Evolutionary conservation across 2,888 invertebrate genomes (phyloP), one percentile per base, ranked within the genome.

Genomic region (Polylopha cassiicola): DNA sequence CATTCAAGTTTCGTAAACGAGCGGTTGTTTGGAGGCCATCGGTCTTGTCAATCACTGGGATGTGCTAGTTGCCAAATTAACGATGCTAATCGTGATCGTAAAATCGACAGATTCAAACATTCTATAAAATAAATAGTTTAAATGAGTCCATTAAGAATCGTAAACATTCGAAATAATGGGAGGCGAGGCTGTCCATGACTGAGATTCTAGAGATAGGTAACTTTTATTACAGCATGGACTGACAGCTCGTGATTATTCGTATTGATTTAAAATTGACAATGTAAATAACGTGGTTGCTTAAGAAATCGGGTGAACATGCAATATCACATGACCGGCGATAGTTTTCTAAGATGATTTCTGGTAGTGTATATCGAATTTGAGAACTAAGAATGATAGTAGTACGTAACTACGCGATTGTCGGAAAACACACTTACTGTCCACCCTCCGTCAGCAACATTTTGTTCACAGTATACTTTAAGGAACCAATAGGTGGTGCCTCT

Each of bases 361-460:
- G n/a, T n/a, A n/a, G n/a, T n/a, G n/a, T n/a, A n/a, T n/a, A n/a
- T n/a, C n/a, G n/a, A n/a, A n/a, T n/a, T n/a, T n/a, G n/a, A n/a
- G n/a, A n/a, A n/a, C n/a, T n/a, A n/a, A n/a, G n/a, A n/a, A n/a
- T n/a, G n/a, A n/a, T n/a, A n/a, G n/a, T n/a, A n/a, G n/a, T n/a
- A n/a, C n/a, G n/a, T n/a, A n/a, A n/a, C n/a, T n/a, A n/a, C n/a
- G n/a, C n/a, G n/a, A n/a, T n/a, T n/a, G n/a, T n/a, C n/a, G n/a
- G n/a, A n/a, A n/a, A n/a, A n/a, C n/a, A n/a, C n/a, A 82, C 90
- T 90, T 87, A 96, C 96, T 78, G 95, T 96, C 96, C 96, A 96
- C 37, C 96, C 96, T 39, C 96, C 96, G 60, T 95, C 95, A 18
- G 94, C 91, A 7, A 93, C 86, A 65, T 93, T 93, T 73, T 96